Evolutionary conservation across 2,797 vertebrate genomes (phyloP).

Genomic region (Monodelphis domestica): DNA sequence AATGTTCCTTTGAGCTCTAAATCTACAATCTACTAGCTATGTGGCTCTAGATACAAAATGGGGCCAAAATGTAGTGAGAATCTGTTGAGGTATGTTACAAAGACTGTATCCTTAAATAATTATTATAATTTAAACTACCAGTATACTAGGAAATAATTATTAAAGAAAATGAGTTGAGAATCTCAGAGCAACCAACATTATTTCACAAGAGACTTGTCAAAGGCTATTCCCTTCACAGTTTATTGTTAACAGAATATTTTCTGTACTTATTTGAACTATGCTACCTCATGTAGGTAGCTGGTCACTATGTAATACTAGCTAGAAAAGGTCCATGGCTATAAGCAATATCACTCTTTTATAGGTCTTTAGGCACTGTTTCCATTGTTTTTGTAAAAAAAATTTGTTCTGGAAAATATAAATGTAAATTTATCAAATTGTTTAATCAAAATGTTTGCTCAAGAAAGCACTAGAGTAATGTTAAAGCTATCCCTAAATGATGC

Average conservation of each 20-base stretch:
- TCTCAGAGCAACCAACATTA: neutral
- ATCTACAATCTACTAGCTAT: neutral
- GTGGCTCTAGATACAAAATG: neutral
- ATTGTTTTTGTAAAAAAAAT: conserved; percentile 3
- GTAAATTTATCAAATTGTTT: conserved; percentile 54
- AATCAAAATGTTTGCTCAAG: conserved; percentile 63
- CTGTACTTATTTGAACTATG: conserved; percentile 35
- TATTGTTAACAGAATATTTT: conserved; percentile 38
- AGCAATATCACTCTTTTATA: neutral
- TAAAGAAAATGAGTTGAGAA: conserved; percentile 40
- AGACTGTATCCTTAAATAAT: neutral
- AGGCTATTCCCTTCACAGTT: rapidly evolving
- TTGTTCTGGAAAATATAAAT: conserved; percentile 58
- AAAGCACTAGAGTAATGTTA: conserved; percentile 33
- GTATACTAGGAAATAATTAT: conserved; percentile 31
- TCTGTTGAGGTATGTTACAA: neutral
- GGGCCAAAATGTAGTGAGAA: neutral
- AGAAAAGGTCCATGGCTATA: conserved; percentile 40
- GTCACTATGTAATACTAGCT: neutral
- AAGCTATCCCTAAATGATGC: conserved; percentile 28
- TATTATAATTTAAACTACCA: neutral
- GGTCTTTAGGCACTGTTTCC: conserved; percentile 55
- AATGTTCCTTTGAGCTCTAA: neutral
- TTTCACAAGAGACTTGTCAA: conserved; percentile 22
- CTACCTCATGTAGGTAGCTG: neutral